Percentiles rank a stretch among this genome's conserved stretches.
Evolutionary conservation across 1,140 invertebrate genomes (phyloP).

Genomic region (Drosophila serrata): DNA sequence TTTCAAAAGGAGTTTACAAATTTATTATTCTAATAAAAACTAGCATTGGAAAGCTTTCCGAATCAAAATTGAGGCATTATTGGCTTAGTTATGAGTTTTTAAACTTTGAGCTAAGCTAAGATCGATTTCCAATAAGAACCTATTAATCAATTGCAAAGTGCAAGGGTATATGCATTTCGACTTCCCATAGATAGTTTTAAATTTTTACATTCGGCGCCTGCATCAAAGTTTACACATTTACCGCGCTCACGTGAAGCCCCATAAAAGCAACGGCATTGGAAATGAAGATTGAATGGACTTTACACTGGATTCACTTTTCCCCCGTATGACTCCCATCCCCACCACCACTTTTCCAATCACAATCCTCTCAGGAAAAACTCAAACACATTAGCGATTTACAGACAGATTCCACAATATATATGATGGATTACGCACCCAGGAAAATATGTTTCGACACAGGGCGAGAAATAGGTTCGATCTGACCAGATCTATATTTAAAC

Average conservation of each 20-base stretch:
- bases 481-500: not conserved
- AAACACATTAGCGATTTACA: slow-evolving; percentile 36
- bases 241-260: slow-evolving; percentile 24
- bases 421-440: slow-evolving; percentile 32
- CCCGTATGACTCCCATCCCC: not conserved
- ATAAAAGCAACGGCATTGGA: slow-evolving; percentile 27
- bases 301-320: slow-evolving; percentile 20
- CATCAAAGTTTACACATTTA: slow-evolving; percentile 45
- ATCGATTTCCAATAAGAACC: no score
- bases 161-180: no score
- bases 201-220: slow-evolving; percentile 27
- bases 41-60: no score
- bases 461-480: not conserved
- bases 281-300: slow-evolving; percentile 49
- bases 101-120: no score
- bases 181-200: not conserved
- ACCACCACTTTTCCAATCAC: not conserved
- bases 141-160: no score
- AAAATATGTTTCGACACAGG: slow-evolving; percentile 18
- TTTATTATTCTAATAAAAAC: no score
- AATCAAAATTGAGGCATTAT: no score
- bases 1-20: no score
- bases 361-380: not conserved
- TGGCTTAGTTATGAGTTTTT: no score
- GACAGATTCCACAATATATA: slow-evolving; percentile 15